A percentile compares a stretch with the other conserved stretches of the same genome.
These are phyloP conservation scores for Drosophila melanica DNA, from an alignment of 1,140 invertebrate genomes.

Conservation along the genomic window DNA sequence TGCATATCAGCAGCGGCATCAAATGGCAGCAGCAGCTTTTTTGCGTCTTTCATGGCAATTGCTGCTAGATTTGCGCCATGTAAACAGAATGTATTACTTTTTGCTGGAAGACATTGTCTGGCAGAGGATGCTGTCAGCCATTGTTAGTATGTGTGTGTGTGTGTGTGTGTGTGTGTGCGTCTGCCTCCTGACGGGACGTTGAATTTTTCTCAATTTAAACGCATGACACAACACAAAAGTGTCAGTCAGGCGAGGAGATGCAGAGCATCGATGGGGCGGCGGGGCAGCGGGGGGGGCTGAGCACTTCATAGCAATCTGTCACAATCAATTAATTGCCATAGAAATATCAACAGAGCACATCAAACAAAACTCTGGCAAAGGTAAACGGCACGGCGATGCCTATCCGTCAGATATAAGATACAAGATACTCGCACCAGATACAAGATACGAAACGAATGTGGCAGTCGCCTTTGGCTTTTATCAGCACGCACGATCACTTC, in stretches of 20 bases:
- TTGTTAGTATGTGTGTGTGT: not conserved
- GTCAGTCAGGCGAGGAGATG: constrained; percentile 54
- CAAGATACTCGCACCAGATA: constrained; percentile 30
- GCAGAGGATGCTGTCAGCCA: constrained; percentile 15
- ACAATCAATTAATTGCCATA: constrained; percentile 78
- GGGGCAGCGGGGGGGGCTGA: not conserved
- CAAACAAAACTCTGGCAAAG: constrained; percentile 51
- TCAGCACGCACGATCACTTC: constrained; percentile 79
- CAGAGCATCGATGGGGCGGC: constrained; percentile 22
- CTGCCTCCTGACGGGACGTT: constrained; percentile 9
- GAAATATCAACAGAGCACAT: constrained; percentile 69
- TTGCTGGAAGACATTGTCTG: constrained; percentile 47
- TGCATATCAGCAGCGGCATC: constrained; percentile 55
- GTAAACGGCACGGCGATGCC: constrained; percentile 33
- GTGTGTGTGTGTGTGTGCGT: not conserved
- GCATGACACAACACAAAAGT: constrained; percentile 74
- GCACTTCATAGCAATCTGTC: constrained; percentile 70
- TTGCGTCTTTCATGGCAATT: constrained; percentile 46
- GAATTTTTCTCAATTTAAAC: constrained; percentile 75
- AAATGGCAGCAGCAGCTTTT: constrained; percentile 33
- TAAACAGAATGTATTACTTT: constrained; percentile 59
- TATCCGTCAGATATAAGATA: constrained; percentile 51
- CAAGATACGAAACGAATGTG: constrained; percentile 40
- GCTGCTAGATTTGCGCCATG: constrained; percentile 28
- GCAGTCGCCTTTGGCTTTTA: constrained; percentile 59